Evolutionary conservation across 1,140 invertebrate genomes (phyloP).

Genomic region (Aricia agestis): DNA sequence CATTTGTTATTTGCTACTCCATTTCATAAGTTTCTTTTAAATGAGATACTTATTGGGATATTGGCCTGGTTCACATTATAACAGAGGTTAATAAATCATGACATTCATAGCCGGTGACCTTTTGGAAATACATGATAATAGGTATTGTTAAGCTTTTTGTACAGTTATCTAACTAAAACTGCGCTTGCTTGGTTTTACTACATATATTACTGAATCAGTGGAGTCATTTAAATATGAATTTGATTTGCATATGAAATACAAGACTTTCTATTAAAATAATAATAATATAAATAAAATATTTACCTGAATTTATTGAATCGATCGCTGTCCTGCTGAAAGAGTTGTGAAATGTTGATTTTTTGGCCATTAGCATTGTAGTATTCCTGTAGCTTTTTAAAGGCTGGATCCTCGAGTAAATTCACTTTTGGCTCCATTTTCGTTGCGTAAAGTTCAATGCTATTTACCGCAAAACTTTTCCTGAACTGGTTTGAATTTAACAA

Average conservation of each 20-base stretch:
- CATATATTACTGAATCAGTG: background rate
- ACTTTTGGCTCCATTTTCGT: constrained; percentile 64
- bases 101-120: constrained; percentile 37
- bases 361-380: constrained; percentile 81
- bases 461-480: constrained; percentile 34
- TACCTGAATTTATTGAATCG: constrained; percentile 91
- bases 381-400: constrained; percentile 84
- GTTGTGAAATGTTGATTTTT: constrained; percentile 84
- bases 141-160: background rate
- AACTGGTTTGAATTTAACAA: constrained; percentile 45
- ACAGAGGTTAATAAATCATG: constrained; percentile 6
- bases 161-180: background rate
- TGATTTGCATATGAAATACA: background rate
- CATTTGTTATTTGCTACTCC: background rate
- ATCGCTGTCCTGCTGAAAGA: constrained; percentile 85
- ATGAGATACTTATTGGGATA: no score
- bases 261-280: background rate
- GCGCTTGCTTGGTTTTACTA: no score
- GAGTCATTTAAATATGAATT: background rate
- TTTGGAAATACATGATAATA: background rate
- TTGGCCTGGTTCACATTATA: background rate
- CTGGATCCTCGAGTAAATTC: constrained; percentile 79
- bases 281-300: background rate
- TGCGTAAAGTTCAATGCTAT: constrained; percentile 38
- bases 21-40: background rate